Evolutionary conservation across 2,888 invertebrate species (phyloP), one percentile per base, ranked within the genome.

Genomic region (Ligdia adustata): DNA sequence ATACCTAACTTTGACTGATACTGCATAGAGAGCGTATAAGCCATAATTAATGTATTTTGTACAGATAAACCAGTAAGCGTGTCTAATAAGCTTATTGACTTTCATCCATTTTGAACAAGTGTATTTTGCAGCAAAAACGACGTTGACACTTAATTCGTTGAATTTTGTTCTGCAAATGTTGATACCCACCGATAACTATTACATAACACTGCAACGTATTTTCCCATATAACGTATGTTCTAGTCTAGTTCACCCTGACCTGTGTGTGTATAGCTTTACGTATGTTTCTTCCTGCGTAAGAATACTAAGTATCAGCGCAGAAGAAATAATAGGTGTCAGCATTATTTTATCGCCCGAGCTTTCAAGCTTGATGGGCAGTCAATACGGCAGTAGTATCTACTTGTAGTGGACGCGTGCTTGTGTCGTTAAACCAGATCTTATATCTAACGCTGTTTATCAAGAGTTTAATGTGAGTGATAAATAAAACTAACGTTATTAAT

Each of bases 341-440:
- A 60, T 62, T 69, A 65, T 65, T 70, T 69, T 79, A 76, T 74
- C 57, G 54, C 39, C 40, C 52, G 67, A 68, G 73, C 72, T 73
- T 77, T 75, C 62, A 6, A 72, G 65, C 61, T 67, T 74, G 66
- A 71, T 72, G 69, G 67, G 60, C 78, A 82, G 75, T 82, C 69
- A 69, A 72, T 73, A 71, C 63, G 62, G 59, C 62, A 66, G 65
- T 70, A 69, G 70, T 70, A 34, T 39, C 34, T 46, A 67, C 56
- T 61, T 66, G 65, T 62, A 52, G 63, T 66, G 67, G 78, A 76
- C 79, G 79, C 72, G 72, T 60, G 56, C 49, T 66, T 54, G 57
- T 62, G 60, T 60, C 62, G 51, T 53, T 41, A 53, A 60, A 62
- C 50, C 27, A 40, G 37, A 50, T 40, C 42, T 34, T 34, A 53